These are phyloP conservation scores for Embiotoca jacksoni DNA, from an alignment of 2,113 vertebrate genomes.

Conservation along the genomic window DNA sequence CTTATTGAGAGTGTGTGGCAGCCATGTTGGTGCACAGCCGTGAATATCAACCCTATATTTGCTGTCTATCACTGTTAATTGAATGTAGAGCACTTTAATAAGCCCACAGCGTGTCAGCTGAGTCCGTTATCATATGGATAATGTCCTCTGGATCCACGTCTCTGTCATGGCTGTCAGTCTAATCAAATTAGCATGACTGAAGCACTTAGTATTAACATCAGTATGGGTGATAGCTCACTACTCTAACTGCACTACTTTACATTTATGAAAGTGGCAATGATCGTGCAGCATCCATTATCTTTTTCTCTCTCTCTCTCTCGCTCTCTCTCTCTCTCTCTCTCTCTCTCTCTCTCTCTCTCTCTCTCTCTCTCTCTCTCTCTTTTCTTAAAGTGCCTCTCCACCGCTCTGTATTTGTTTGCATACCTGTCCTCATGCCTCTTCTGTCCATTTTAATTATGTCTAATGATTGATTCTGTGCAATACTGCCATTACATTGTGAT, in stretches of 20 bases:
- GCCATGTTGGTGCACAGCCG: constrained; percentile 18
- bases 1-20: constrained; percentile 13
- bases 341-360: not conserved
- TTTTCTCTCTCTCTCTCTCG: constrained; percentile 5
- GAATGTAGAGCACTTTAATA: constrained; percentile 39
- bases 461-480: constrained; percentile 42
- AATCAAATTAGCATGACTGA: constrained; percentile 73
- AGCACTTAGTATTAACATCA: constrained; percentile 71
- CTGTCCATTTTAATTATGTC: constrained; percentile 54
- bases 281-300: constrained; percentile 45
- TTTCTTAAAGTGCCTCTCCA: not conserved
- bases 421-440: constrained; percentile 12
- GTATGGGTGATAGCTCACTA: constrained; percentile 54
- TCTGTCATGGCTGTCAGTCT: constrained; percentile 67
- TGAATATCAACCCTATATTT: constrained; percentile 5
- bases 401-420: not conserved
- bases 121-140: constrained; percentile 64
- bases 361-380: not conserved
- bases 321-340: not conserved
- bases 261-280: constrained; percentile 69
- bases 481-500: constrained; percentile 48
- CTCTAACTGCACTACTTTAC: constrained; percentile 61
- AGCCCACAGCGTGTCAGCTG: constrained; percentile 47
- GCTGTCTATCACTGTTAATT: constrained; percentile 44
- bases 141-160: constrained; percentile 37